These are phyloP conservation scores for Microtus montanus DNA, from an alignment of 2,113 vertebrate genomes.

Conservation along the genomic window DNA sequence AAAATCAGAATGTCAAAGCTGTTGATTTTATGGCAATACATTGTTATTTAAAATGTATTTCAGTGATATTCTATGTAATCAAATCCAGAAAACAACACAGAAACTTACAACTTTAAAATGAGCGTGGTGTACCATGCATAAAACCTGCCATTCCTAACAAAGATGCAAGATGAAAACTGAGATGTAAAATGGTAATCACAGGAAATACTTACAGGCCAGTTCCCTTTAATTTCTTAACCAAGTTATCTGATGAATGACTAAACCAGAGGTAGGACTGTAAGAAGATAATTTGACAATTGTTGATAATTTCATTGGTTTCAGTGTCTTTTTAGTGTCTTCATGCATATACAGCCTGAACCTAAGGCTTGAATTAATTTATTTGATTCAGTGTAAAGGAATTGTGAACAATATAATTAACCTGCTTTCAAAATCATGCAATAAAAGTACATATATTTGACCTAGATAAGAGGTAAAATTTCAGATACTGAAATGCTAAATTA, in stretches of 20 bases:
- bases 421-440: not conserved
- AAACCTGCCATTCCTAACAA: not conserved
- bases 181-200: not conserved
- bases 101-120: not conserved
- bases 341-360: not conserved
- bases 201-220: fast-evolving
- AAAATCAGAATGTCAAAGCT: not conserved
- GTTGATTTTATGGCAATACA: not conserved
- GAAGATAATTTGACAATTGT: slow-evolving; percentile 9
- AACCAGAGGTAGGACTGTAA: not conserved
- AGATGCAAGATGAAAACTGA: not conserved
- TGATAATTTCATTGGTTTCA: not conserved
- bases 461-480: not conserved
- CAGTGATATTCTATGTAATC: not conserved
- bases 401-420: not conserved
- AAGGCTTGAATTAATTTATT: not conserved
- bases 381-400: slow-evolving; percentile 30
- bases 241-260: not conserved
- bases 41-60: not conserved
- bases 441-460: slow-evolving; percentile 6
- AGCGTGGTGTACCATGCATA: not conserved
- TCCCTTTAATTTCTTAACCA: not conserved
- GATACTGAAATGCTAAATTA: not conserved
- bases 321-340: not conserved
- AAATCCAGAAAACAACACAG: not conserved